phyloP scores from a whole-genome alignment of 2,113 vertebrate genomes.

The Coreoperca whiteheadi region DNA sequence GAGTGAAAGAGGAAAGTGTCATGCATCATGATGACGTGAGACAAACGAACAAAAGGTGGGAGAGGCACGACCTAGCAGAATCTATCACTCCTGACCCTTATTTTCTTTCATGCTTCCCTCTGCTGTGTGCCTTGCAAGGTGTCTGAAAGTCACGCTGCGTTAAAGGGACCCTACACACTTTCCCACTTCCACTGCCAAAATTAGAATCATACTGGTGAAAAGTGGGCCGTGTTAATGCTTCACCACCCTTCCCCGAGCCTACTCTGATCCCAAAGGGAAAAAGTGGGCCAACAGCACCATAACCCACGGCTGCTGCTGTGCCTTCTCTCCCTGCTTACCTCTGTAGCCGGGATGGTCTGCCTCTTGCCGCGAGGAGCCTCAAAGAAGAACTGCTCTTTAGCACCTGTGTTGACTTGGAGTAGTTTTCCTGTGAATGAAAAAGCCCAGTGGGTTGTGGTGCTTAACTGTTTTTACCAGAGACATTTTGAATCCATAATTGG shows the following conservation, averaged over 20 bases:
- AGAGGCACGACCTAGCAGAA: slow-evolving; percentile 25
- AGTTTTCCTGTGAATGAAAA: slow-evolving; percentile 89
- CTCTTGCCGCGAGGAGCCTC: slow-evolving; percentile 97
- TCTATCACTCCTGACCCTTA: slow-evolving; percentile 48
- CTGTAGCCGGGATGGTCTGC: slow-evolving; percentile 90
- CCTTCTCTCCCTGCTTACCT: slow-evolving; percentile 85
- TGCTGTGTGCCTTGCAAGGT: slow-evolving; percentile 38
- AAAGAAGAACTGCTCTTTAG: slow-evolving; percentile 98
- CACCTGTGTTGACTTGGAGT: slow-evolving; percentile 96
- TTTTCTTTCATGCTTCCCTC: slow-evolving; percentile 35
- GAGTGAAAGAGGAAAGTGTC: neutral
- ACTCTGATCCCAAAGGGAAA: slow-evolving; percentile 47
- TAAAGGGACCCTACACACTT: slow-evolving; percentile 50
- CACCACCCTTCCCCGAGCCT: slow-evolving; percentile 67
- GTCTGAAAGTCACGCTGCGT: slow-evolving; percentile 54
- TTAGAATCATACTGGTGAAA: slow-evolving; percentile 76
- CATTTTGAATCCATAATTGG: slow-evolving; percentile 23
- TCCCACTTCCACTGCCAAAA: slow-evolving; percentile 70
- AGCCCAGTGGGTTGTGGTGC: slow-evolving; percentile 13
- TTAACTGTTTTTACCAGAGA: neutral
- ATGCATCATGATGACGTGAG: slow-evolving; percentile 32
- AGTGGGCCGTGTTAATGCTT: slow-evolving; percentile 80
- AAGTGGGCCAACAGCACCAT: slow-evolving; percentile 55
- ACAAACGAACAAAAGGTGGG: neutral
- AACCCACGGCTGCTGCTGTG: slow-evolving; percentile 34